Conservation (phyloP, 2,888 invertebrate genomes). For the Apodemia duryi region DNA sequence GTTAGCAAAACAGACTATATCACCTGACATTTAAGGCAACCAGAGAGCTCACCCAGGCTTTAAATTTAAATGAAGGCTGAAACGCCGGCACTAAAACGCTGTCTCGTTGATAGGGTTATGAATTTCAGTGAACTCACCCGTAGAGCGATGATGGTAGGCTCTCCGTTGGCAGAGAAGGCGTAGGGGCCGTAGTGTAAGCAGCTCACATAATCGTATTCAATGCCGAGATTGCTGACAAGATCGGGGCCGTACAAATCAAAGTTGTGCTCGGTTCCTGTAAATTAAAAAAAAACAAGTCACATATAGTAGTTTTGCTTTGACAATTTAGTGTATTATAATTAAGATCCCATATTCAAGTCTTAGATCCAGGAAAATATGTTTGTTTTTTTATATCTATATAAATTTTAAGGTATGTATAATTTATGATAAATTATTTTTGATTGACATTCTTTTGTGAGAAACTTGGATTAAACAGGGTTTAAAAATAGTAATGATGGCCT, state of each 20-base stretch:
- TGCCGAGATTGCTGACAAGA: slow-evolving; percentile 78
- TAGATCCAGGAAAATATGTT: no score
- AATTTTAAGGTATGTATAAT: background rate
- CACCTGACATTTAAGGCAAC: no score
- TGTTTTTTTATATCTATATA: no score
- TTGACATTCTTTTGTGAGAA: background rate
- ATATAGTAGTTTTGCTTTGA: no score
- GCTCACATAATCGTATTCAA: slow-evolving; percentile 85
- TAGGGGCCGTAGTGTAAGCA: slow-evolving; percentile 85
- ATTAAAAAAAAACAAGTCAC: background rate
- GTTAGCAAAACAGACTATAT: no score
- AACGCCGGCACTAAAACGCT: no score
- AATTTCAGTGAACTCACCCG: slow-evolving; percentile 38
- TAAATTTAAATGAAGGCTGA: no score
- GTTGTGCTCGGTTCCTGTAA: slow-evolving; percentile 59
- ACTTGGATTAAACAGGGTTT: background rate
- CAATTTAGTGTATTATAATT: no score
- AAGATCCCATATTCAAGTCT: no score
- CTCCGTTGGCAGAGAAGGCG: slow-evolving; percentile 82
- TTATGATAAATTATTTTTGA: background rate
- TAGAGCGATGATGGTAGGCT: slow-evolving; percentile 80
- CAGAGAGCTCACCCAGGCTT: no score
- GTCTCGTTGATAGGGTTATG: no score
- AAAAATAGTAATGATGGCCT: no score
- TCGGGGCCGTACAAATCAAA: slow-evolving; percentile 80